phyloP scores from a whole-genome alignment of 2,888 invertebrate species.

The Drosophila kuntzei region DNA sequence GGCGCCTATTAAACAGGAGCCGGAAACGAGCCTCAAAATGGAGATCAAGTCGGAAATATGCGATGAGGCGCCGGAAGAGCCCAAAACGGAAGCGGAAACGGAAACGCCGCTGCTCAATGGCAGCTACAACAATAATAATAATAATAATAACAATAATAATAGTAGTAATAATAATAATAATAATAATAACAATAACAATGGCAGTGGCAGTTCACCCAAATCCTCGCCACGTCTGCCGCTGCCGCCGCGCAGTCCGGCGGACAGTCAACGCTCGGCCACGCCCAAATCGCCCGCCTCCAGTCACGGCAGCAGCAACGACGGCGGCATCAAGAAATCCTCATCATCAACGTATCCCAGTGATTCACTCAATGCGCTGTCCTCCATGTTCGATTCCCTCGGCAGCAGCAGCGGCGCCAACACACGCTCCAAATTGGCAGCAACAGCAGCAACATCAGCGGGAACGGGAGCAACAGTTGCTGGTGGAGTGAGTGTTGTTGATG shows the following conservation, averaged over 20 bases:
- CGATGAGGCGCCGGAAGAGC: conserved; percentile 54
- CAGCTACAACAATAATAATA: conserved; percentile 84
- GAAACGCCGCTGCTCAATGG: conserved; percentile 55
- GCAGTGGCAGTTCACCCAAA: conserved; percentile 77
- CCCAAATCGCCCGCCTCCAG: conserved; percentile 89
- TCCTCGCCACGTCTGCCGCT: conserved; percentile 55
- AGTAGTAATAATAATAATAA: conserved; percentile 52
- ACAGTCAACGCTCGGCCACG: conserved; percentile 93
- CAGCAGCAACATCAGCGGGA: conserved; percentile 42
- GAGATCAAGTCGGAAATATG: conserved; percentile 81
- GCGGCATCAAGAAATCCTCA: conserved; percentile 86
- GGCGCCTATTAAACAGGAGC: conserved; percentile 62
- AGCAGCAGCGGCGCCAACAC: conserved; percentile 72
- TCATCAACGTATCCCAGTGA: conserved; percentile 86
- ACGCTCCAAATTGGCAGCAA: conserved; percentile 86
- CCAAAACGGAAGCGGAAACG: conserved; percentile 68
- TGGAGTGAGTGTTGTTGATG: not conserved
- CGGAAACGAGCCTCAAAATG: conserved; percentile 69
- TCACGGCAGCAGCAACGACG: conserved; percentile 83
- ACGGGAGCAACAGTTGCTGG: no score
- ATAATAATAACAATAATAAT: conserved; percentile 65
- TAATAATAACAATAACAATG: conserved; percentile 35
- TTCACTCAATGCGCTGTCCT: conserved; percentile 93
- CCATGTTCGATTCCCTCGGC: conserved; percentile 94
- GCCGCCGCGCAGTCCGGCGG: conserved; percentile 53